Evolutionary conservation across 2,888 invertebrate genomes (phyloP).

Genomic region (Polietes domitor): DNA sequence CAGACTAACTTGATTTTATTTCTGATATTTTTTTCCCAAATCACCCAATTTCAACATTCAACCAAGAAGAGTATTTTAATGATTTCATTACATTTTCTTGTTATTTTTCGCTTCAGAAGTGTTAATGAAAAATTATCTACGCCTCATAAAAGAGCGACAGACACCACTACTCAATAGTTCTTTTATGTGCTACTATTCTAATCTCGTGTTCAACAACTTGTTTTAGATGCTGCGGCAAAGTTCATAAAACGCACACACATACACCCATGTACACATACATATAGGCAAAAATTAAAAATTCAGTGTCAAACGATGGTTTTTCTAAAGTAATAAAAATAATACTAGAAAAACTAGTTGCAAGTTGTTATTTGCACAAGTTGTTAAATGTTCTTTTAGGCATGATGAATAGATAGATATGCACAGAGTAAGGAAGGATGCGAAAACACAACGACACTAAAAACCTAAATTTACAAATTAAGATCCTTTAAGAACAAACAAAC

Average conservation of each 20-base stretch:
- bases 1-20: too few relatives aligned
- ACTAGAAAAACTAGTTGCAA: conserved; percentile 77
- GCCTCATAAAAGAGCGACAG: conserved; percentile 75
- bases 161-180: conserved; percentile 75
- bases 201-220: conserved; percentile 66
- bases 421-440: too few relatives aligned
- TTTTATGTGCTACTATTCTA: conserved; percentile 66
- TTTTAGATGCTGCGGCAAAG: conserved; percentile 59
- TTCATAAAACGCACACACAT: conserved; percentile 63
- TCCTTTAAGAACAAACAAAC: conserved; percentile 46
- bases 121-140: conserved; percentile 79
- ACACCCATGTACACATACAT: not conserved
- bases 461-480: conserved; percentile 67
- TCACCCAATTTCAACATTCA: not conserved
- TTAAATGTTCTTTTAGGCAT: conserved; percentile 66
- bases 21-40: not conserved
- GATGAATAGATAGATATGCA: too few relatives aligned
- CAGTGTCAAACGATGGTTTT: conserved; percentile 77
- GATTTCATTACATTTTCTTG: conserved; percentile 60
- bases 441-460: conserved; percentile 61
- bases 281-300: conserved; percentile 74
- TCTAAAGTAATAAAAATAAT: conserved; percentile 72
- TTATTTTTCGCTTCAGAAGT: conserved; percentile 68
- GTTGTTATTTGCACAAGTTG: conserved; percentile 74
- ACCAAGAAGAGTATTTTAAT: conserved; percentile 35